Conservation (phyloP, 92 coral and sea anemone genomes). For the Palythoa grandis region DNA sequence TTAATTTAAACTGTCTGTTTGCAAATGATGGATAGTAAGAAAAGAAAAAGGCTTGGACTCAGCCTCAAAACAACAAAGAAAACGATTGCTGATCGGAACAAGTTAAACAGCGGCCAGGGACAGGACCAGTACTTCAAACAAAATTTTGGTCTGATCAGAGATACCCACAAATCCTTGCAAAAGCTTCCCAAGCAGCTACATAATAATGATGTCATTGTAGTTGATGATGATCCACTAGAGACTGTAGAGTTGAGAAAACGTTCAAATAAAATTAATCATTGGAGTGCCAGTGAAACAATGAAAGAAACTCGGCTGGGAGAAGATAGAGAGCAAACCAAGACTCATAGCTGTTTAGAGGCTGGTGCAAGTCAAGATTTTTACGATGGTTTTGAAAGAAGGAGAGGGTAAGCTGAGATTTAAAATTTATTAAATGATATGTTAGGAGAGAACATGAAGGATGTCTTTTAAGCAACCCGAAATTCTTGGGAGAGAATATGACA, state of each 20-base stretch:
- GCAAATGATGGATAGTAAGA: constrained; percentile 30
- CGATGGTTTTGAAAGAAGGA: neutral
- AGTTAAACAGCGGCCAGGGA: neutral
- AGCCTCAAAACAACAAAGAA: constrained; percentile 41
- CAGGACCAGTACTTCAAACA: neutral
- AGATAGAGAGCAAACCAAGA: neutral
- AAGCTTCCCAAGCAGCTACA: neutral
- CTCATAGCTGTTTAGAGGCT: neutral
- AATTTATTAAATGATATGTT: no score
- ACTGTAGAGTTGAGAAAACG: neutral
- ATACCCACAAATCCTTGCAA: constrained; percentile 10
- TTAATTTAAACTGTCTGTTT: neutral
- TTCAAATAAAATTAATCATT: neutral
- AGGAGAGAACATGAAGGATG: no score
- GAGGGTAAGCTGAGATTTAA: neutral
- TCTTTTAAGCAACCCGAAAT: no score
- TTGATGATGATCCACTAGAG: constrained; percentile 20
- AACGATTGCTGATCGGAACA: constrained; percentile 3
- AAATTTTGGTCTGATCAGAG: neutral
- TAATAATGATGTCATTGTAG: neutral
- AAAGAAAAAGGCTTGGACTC: constrained; percentile 36
- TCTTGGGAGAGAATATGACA: no score
- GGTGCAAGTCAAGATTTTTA: neutral
- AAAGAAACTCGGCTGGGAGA: neutral
- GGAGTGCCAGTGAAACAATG: neutral